Evolutionary conservation across 1,140 invertebrate species (phyloP).

Genomic region (Penaeus japonicus): DNA sequence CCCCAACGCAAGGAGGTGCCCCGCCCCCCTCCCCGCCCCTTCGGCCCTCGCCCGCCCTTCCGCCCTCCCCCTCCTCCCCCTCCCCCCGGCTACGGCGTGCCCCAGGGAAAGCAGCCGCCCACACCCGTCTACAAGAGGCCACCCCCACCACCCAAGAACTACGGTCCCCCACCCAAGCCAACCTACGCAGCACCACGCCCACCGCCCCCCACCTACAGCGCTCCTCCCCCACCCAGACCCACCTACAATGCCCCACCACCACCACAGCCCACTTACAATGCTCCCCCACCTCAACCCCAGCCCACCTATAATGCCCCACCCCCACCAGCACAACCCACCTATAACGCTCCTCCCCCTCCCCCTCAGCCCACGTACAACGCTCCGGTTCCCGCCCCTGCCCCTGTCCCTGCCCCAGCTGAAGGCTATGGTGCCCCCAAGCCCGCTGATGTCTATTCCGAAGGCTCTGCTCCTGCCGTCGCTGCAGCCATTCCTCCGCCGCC

Average conservation of each 20-base stretch:
- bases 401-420: neutral
- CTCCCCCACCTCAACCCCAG: neutral
- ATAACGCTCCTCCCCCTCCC: slow-evolving; percentile 27
- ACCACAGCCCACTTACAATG: neutral
- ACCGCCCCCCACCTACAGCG: neutral
- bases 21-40: neutral
- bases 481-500: neutral
- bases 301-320: neutral
- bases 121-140: too few relatives aligned
- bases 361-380: neutral
- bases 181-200: neutral
- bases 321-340: neutral
- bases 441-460: neutral
- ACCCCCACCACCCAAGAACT: neutral
- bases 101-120: too few relatives aligned
- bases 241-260: slow-evolving; percentile 21
- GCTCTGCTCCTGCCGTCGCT: neutral
- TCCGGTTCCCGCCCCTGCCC: neutral
- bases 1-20: neutral
- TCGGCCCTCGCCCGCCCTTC: slow-evolving; percentile 31
- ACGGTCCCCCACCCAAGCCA: neutral
- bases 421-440: slow-evolving; percentile 38
- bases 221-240: neutral
- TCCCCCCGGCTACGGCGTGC: neutral
- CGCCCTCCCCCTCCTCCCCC: neutral